These are phyloP conservation scores for Protobothrops mucrosquamatus DNA, from an alignment of 2,113 vertebrate species.

Conservation along the genomic window DNA sequence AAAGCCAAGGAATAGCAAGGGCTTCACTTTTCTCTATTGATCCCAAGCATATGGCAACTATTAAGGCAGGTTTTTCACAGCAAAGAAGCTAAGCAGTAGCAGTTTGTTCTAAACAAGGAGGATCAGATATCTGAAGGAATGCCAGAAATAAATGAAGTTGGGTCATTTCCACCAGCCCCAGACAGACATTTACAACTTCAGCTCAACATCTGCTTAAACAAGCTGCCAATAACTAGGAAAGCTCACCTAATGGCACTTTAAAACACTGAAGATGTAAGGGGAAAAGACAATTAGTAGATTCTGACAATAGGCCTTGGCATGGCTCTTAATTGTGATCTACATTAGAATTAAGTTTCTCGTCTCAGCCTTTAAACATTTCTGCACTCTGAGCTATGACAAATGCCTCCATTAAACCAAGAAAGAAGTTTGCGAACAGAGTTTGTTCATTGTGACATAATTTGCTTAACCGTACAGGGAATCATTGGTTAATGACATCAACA, in stretches of 20 bases:
- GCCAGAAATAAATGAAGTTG: background rate
- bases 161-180: background rate
- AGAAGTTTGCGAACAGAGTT: background rate
- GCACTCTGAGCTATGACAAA: background rate
- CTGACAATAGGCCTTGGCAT: background rate
- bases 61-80: slow-evolving; percentile 12
- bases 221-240: background rate
- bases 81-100: slow-evolving; percentile 18
- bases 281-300: background rate
- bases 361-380: background rate
- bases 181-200: slow-evolving; percentile 1
- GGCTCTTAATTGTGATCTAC: background rate
- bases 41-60: background rate
- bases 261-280: background rate
- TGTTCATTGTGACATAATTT: background rate
- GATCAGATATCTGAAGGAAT: background rate
- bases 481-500: background rate
- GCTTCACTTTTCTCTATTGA: slow-evolving; percentile 6
- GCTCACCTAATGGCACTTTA: background rate
- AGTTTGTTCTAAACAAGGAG: slow-evolving; percentile 12
- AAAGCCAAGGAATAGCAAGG: slow-evolving; percentile 9
- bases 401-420: background rate
- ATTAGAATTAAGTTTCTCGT: background rate
- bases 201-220: slow-evolving; percentile 4
- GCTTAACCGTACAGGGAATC: background rate